phyloP scores from a whole-genome alignment of 1,140 invertebrate genomes.

The Meloidogyne floridensis region DNA sequence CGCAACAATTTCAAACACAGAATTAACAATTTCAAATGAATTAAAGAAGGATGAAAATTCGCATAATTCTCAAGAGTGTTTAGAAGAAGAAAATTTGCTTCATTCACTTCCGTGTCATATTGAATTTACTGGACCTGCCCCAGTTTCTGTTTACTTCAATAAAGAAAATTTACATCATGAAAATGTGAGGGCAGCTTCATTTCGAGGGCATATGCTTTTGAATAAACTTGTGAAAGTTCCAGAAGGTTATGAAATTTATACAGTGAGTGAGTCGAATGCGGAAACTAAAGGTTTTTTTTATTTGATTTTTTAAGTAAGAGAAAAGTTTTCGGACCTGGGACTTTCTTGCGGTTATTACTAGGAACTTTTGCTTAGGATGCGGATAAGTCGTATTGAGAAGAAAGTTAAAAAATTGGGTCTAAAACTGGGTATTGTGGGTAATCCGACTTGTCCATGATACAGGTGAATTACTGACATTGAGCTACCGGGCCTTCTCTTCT shows the following conservation, averaged over 20 bases:
- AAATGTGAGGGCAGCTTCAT: conserved; percentile 24
- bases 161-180: conserved; percentile 20
- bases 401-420: too few relatives aligned
- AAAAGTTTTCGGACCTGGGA: background rate
- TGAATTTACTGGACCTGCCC: conserved; percentile 28
- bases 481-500: too few relatives aligned
- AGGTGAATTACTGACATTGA: too few relatives aligned
- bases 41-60: background rate
- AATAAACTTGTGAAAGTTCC: conserved; percentile 7
- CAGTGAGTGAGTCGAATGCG: background rate
- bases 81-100: background rate
- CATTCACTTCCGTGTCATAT: conserved; percentile 24
- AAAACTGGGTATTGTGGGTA: too few relatives aligned
- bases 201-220: conserved; percentile 26
- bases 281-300: background rate
- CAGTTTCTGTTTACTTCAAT: conserved; percentile 28
- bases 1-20: background rate
- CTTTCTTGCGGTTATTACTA: too few relatives aligned
- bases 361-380: too few relatives aligned
- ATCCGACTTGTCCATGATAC: too few relatives aligned
- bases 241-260: conserved; percentile 20
- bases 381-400: too few relatives aligned
- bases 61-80: too few relatives aligned
- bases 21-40: background rate
- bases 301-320: background rate